Conservation (phyloP, 1,140 invertebrate species). For the Drosophila sp. region DNA sequence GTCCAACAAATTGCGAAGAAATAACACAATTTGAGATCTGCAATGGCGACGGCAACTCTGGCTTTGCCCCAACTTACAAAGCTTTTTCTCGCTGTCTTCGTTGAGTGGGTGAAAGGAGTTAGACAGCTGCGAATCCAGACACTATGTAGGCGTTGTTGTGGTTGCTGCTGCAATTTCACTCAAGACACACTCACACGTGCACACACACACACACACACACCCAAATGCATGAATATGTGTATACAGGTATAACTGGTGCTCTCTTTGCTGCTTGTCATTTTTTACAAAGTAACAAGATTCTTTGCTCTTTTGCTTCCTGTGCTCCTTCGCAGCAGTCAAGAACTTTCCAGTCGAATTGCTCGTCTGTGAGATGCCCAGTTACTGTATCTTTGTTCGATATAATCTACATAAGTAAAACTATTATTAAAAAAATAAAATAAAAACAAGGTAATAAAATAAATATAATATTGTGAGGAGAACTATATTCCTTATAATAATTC, state of each 20-base stretch:
- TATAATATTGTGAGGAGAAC: too few relatives aligned
- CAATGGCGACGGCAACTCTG: neutral
- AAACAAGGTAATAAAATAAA: too few relatives aligned
- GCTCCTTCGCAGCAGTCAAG: neutral
- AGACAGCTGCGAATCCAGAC: conserved; percentile 24
- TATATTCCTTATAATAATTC: too few relatives aligned
- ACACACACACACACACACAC: conserved; percentile 12
- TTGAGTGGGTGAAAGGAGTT: conserved; percentile 55
- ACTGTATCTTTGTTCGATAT: too few relatives aligned
- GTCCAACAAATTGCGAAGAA: conserved; percentile 42
- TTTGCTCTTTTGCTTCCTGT: conserved; percentile 2
- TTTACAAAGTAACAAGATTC: too few relatives aligned
- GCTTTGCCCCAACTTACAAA: conserved; percentile 23
- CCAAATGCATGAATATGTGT: neutral
- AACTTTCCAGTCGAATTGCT: too few relatives aligned
- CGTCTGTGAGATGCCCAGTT: too few relatives aligned
- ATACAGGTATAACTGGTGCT: conserved; percentile 38
- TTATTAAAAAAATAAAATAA: too few relatives aligned
- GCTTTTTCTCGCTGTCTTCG: neutral
- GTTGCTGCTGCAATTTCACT: conserved; percentile 49
- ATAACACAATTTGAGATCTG: conserved; percentile 47
- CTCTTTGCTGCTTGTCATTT: neutral
- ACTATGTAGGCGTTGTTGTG: conserved; percentile 22
- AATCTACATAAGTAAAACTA: too few relatives aligned
- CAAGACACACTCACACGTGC: neutral